Base-by-base conservation (phyloP, 1,140 invertebrate genomes). In the Galleria mellonella region DNA sequence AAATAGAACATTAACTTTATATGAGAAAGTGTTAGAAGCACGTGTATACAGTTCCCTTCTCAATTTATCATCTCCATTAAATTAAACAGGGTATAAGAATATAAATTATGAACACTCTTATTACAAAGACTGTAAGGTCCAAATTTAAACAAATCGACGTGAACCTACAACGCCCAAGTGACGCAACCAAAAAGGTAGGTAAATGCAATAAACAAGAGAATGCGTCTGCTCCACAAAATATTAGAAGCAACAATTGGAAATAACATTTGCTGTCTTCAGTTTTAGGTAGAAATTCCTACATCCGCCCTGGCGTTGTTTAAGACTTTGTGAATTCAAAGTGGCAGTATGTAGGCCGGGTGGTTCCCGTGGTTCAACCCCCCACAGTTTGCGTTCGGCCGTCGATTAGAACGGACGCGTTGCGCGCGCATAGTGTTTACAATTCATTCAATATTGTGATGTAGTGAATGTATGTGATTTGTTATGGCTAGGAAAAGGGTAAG, bases 401-500 rank as follows among this genome's bases (percentile, higher is more conserved):
- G 14, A 17, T n/a, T 9, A 13, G 35, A 3, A 31, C 51, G 48
- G 55, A 59, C 59, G 71, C 47, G 33, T 35, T 30, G 14, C 17
- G 9, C 30, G 15, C 32, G 31, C n/a, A 11, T 49, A 37, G 42
- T 56, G 30, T 46, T 47, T 23, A 41, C 13, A 39, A 10, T 28
- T 37, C 37, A 39, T 57, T 49, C 33, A 46, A 55, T 55, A 51
- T 14, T 51, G 48, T 55, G 39, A 54, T 51, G 41, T 61, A 49
- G 49, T 65, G 50, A 35, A 47, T 55, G 51, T 57, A 43, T 53
- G 49, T 47, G 40, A 55, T 43, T 46, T 53, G 47, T 45, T 40
- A 82, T 82, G 77, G 74, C 77, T 66, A 82, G 67, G 60, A 82
- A 82, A 70, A 61, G 77, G 77, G 77, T 82, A 74, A 76, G 70